These are phyloP conservation scores for Ictalurus punctatus DNA, from an alignment of 2,113 vertebrate species.

Conservation along the genomic window DNA sequence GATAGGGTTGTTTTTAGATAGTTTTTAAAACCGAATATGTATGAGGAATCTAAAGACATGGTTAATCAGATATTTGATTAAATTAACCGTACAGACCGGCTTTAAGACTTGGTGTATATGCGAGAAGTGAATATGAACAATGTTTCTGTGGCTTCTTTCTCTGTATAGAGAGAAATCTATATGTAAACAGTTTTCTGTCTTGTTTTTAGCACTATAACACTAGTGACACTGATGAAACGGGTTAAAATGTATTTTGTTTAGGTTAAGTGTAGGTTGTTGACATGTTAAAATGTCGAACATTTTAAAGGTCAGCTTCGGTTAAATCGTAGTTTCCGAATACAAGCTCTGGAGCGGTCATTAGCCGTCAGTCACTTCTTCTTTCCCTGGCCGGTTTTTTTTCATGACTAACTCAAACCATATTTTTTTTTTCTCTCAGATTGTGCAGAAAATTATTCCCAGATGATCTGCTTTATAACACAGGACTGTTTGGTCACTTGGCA, in stretches of 20 bases:
- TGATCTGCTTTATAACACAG: background rate
- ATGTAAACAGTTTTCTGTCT: background rate
- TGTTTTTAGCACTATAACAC: background rate
- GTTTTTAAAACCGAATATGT: background rate
- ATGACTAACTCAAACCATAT: background rate
- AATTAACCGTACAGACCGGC: no score
- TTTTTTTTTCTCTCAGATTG: no score
- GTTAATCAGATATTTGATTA: no score
- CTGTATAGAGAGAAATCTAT: no score
- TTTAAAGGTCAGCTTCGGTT: constrained; percentile 1
- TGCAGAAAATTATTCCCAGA: background rate
- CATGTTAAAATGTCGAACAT: background rate
- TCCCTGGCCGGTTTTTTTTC: background rate
- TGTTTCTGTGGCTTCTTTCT: no score
- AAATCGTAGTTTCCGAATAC: background rate
- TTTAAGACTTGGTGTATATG: no score
- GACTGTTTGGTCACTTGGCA: background rate
- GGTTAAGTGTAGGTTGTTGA: background rate
- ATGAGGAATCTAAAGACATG: no score
- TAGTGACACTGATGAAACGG: background rate
- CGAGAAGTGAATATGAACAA: no score
- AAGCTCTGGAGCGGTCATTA: background rate
- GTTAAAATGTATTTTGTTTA: background rate
- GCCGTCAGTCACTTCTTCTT: background rate
- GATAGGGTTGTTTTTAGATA: no score